A percentile compares a stretch with the other conserved stretches of the same genome.
phyloP scores from a whole-genome alignment of 2,113 vertebrate genomes.

The Ibidorhyncha struthersii region DNA sequence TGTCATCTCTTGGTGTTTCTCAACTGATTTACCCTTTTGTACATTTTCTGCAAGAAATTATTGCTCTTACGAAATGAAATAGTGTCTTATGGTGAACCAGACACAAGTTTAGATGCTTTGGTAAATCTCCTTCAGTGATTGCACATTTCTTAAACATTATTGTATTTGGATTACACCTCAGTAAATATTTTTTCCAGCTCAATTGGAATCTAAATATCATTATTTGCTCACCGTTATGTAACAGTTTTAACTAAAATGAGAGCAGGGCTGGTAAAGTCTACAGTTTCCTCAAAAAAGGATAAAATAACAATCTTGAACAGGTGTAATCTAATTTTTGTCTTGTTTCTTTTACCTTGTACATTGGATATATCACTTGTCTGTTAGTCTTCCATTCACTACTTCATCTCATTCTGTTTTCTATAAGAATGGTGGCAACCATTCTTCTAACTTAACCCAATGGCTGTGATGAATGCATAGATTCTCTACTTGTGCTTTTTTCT shows the following conservation, averaged over 20 bases:
- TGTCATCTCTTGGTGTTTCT: neutral
- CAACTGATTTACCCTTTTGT: neutral
- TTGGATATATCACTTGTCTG: constrained; percentile 74
- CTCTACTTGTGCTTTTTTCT: constrained; percentile 99
- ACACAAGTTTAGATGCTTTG: neutral
- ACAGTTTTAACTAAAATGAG: neutral
- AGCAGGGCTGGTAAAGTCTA: neutral
- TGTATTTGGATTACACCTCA: constrained; percentile 84
- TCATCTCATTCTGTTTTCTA: constrained; percentile 80
- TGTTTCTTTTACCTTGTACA: constrained; percentile 56
- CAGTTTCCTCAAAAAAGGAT: neutral
- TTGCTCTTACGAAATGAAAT: neutral
- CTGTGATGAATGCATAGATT: constrained; percentile 97
- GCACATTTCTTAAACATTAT: constrained; percentile 82
- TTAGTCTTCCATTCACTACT: constrained; percentile 75
- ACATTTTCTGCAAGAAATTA: neutral
- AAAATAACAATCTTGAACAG: constrained; percentile 7
- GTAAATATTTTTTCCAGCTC: neutral
- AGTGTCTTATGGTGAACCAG: neutral
- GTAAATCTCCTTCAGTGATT: neutral
- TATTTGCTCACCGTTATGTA: neutral
- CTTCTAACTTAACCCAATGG: constrained; percentile 83
- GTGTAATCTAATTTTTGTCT: constrained; percentile 82
- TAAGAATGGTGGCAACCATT: constrained; percentile 87
- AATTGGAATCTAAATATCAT: neutral